These are phyloP conservation scores for Bagarius yarrelli DNA, from an alignment of 2,113 vertebrate genomes.

Conservation along the genomic window DNA sequence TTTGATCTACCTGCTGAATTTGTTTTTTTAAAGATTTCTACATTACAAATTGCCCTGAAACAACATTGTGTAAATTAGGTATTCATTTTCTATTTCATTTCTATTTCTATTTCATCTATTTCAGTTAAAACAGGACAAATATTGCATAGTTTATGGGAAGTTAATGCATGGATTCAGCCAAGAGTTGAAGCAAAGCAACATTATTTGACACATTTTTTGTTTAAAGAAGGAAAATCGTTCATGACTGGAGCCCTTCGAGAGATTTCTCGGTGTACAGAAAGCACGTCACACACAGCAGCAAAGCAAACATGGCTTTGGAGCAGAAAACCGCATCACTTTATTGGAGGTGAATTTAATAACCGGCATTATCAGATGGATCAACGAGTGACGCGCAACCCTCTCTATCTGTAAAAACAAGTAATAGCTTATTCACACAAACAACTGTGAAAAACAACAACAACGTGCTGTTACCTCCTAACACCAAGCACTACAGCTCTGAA, in stretches of 20 bases:
- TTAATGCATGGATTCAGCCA: background rate
- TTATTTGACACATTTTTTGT: background rate
- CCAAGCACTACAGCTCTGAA: background rate
- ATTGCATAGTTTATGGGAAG: no score
- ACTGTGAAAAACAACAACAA: slow-evolving; percentile 8
- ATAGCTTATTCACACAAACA: slow-evolving; percentile 34
- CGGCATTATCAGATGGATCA: slow-evolving; percentile 26
- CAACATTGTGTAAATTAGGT: no score
- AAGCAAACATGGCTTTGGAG: slow-evolving; percentile 11
- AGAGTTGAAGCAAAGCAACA: background rate
- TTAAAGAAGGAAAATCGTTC: background rate
- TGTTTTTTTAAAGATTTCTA: no score
- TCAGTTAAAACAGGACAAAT: no score
- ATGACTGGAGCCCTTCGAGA: slow-evolving; percentile 12
- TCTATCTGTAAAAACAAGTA: slow-evolving; percentile 29
- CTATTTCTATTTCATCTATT: no score
- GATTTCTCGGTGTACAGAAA: background rate
- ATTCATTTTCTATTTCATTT: no score
- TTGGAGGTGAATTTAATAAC: slow-evolving; percentile 28
- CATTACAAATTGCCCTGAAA: no score
- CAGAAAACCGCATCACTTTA: background rate
- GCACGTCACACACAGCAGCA: background rate
- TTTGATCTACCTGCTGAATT: background rate
- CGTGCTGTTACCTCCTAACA: background rate
- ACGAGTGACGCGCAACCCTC: slow-evolving; percentile 1